phyloP scores from a whole-genome alignment of 2,797 vertebrate species.

The Centroberyx gerrardi region DNA sequence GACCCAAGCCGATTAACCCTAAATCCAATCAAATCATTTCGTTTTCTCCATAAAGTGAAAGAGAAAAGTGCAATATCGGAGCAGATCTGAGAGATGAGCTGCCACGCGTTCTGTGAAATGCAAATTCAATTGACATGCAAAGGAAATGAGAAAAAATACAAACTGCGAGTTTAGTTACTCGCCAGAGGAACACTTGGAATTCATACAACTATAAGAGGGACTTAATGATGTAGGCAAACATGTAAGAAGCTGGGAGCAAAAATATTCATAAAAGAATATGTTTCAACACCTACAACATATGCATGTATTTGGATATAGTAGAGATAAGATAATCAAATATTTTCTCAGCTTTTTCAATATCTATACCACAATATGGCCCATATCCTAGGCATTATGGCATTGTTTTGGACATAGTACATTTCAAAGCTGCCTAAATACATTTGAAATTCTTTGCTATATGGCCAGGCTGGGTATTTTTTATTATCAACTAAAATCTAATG shows the following conservation, averaged over 20 bases:
- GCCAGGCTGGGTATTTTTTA: no score
- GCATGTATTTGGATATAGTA: no score
- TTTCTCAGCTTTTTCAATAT: no score
- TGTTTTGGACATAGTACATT: no score
- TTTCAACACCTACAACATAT: no score
- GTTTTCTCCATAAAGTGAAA: slow-evolving; percentile 64
- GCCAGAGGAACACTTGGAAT: slow-evolving; percentile 52
- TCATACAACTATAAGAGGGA: slow-evolving; percentile 35
- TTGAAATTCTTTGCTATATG: no score
- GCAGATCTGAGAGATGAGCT: slow-evolving; percentile 62
- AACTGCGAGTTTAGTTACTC: slow-evolving; percentile 38
- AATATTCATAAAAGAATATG: background rate
- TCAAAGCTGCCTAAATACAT: no score
- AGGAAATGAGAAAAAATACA: slow-evolving; percentile 57
- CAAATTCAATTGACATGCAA: slow-evolving; percentile 73
- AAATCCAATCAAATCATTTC: slow-evolving; percentile 61
- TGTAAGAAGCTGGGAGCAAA: background rate
- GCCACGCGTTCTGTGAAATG: slow-evolving; percentile 68
- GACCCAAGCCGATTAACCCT: slow-evolving; percentile 52
- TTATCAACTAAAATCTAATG: no score
- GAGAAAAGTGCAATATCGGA: slow-evolving; percentile 61
- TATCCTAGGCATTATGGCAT: no score
- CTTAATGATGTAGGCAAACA: slow-evolving; percentile 25
- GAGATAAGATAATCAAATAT: no score
- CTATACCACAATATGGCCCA: no score